phyloP scores from a whole-genome alignment of 2,797 vertebrate species.

The Siniperca undulata region DNA sequence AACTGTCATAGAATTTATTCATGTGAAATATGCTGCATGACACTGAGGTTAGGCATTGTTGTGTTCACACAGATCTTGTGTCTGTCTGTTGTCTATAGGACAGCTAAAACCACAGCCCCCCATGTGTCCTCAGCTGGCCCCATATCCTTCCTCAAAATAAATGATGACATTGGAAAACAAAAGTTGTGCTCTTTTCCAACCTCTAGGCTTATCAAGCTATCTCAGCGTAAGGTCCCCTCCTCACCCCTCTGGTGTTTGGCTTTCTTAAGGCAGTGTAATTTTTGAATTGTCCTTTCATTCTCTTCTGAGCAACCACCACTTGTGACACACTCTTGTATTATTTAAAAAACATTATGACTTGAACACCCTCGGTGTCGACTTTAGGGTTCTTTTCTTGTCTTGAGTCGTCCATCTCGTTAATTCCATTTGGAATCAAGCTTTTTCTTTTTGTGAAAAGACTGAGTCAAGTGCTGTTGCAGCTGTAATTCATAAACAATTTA shows the following conservation, averaged over 20 bases:
- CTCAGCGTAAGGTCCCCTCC: constrained; percentile 22
- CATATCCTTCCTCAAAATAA: constrained; percentile 54
- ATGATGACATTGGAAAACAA: constrained; percentile 60
- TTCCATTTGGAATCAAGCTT: constrained; percentile 10
- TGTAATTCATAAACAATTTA: constrained; percentile 34
- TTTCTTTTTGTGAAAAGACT: constrained; percentile 8
- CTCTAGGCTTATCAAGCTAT: constrained; percentile 35
- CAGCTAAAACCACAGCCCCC: constrained; percentile 19
- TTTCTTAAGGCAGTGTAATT: constrained; percentile 43
- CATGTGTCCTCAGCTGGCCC: constrained; percentile 49
- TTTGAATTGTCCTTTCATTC: constrained; percentile 41
- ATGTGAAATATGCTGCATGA: constrained; percentile 34
- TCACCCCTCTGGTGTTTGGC: constrained; percentile 35
- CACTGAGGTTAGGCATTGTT: constrained; percentile 33
- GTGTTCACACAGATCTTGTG: constrained; percentile 24
- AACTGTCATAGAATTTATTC: constrained; percentile 34
- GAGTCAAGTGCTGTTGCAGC: constrained; percentile 28
- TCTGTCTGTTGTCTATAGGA: constrained; percentile 40
- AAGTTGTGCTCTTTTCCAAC: constrained; percentile 50
- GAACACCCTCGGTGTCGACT: background rate
- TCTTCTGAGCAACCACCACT: constrained; percentile 9
- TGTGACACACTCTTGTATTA: constrained; percentile 36
- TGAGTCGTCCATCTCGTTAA: constrained; percentile 26
- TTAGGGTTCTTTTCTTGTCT: constrained; percentile 6
- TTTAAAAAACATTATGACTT: constrained; percentile 23